Percentiles rank a stretch among this genome's conserved stretches.
Evolutionary conservation across 53 echinoderm and acorn worm species (phyloP).

Genomic region (Actinopyga echinites): DNA sequence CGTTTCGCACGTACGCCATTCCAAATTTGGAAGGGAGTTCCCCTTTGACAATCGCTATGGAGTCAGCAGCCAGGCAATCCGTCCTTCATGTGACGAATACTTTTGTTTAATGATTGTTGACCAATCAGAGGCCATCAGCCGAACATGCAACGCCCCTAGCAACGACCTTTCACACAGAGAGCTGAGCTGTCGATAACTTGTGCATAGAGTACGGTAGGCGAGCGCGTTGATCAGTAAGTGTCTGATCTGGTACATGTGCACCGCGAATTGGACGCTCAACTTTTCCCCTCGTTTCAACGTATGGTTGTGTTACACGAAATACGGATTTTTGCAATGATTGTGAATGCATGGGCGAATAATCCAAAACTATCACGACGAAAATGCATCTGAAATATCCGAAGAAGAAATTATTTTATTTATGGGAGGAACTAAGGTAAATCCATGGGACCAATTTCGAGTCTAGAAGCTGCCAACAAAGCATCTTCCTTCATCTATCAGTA

Average conservation of each 20-base stretch:
- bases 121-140: background rate
- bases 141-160: slow-evolving; percentile 34
- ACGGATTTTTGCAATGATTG: no score
- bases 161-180: slow-evolving; percentile 44
- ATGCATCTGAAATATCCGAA: slow-evolving; percentile 94
- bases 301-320: no score
- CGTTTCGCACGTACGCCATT: slow-evolving; percentile 90
- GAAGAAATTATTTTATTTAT: slow-evolving; percentile 70
- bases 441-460: background rate
- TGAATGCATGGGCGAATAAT: no score
- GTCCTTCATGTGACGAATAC: no score
- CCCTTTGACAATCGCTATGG: slow-evolving; percentile 15
- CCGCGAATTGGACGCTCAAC: no score
- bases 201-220: no score
- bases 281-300: no score
- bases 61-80: background rate
- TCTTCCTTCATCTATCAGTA: no score
- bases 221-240: no score
- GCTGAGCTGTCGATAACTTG: no score
- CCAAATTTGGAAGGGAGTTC: slow-evolving; percentile 81
- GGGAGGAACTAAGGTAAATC: slow-evolving; percentile 91
- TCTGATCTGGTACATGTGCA: no score
- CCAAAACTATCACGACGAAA: background rate
- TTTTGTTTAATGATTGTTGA: background rate
- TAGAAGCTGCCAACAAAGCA: no score